Evolutionary conservation across 35 echinoderm and acorn worm species (phyloP), one percentile per base, ranked within the genome.

Genomic region (Strongylocentrotus purpuratus): DNA sequence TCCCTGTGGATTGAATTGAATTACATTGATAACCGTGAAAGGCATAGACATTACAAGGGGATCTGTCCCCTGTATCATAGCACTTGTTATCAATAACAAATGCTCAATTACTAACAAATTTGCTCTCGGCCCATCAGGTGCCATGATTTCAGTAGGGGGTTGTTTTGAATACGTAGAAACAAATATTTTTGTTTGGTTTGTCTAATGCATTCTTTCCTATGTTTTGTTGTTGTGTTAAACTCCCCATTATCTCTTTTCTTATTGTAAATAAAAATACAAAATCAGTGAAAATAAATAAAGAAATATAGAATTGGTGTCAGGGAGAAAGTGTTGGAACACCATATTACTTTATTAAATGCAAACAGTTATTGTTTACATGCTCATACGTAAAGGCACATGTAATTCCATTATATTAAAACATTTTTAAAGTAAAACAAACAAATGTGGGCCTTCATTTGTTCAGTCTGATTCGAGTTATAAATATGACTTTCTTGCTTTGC

Each of bases 321-420:
- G 65, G 65, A 78, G 65, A 70, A 5, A 0, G 48, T 50, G 12
- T 50, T 50, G 48, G 6, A 70, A n/a, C 20, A 78, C 7, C 28
- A 78, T 78, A n/a, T n/a, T 78, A 78, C 65, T 78, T 78, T 78
- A 78, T 78, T 78, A n/a, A 33, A 89, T 35, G 87, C 87, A 31
- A 89, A 45, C 87, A 89, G 41, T 89, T 78, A 28, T 78, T 78
- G 28, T 78, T 78, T 4, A 78, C 65, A 78, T 78, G 65, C 65
- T 78, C 65, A 78, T n/a, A 78, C 25, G 85, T 45, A 89, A 45
- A 89, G 87, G 87, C 9, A 89, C 31, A 89, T 89, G 87, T 89
- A 45, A 89, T 89, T 35, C 87, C 87, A 89, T 89, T 89, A 89
- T 89, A 89, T 89, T 89, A 89, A 89, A 89, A 89, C 87, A 89